Base-by-base conservation (phyloP, 2,888 invertebrate genomes). In the Agonopterix alstromeriana region DNA sequence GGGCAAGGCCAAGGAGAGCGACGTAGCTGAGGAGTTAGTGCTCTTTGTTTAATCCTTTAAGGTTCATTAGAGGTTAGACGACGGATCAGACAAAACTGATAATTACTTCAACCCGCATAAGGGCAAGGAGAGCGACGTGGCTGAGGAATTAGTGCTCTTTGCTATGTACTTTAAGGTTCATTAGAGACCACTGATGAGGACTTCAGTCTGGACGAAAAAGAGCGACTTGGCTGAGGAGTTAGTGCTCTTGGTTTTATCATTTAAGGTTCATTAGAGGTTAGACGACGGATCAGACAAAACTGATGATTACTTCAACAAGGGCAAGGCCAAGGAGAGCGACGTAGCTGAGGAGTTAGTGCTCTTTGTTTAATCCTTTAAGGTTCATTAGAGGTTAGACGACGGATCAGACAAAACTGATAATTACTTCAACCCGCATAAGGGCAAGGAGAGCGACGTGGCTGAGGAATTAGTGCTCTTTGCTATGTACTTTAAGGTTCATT, bases 101-200 rank as follows among this genome's bases (percentile, higher is more conserved):
- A 96, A 96, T 82, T 96, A 97, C 89, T 97, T 96, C 81, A 95
- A 96, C 79, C 96, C 96, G 0, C 93, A 93, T 70, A 94, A 92
- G 71, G 93, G 93, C 57, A 93, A 91, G 60, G 96, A 95, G 72
- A 97, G 97, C 70, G 98, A 98, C 82, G 93, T 93, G 11, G 94
- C 94, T 9, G 95, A 94, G 72, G 95, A 95, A 91, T 95, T 70
- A 82, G 93, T 77, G 49, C 7, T 11, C 9, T 27, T 27, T 27
- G 7, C 3, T 27, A n/a, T n/a, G n/a, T n/a, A n/a, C n/a, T n/a
- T n/a, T n/a, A n/a, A n/a, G n/a, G n/a, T n/a, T n/a, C n/a, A n/a
- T n/a, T n/a, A n/a, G n/a, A n/a, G n/a, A n/a, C n/a, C n/a, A n/a
- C n/a, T n/a, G n/a, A n/a, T n/a, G n/a, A n/a, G n/a, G n/a, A n/a